Base-by-base conservation (phyloP, 2,113 vertebrate genomes). In the Drymodes brunneopygia region DNA sequence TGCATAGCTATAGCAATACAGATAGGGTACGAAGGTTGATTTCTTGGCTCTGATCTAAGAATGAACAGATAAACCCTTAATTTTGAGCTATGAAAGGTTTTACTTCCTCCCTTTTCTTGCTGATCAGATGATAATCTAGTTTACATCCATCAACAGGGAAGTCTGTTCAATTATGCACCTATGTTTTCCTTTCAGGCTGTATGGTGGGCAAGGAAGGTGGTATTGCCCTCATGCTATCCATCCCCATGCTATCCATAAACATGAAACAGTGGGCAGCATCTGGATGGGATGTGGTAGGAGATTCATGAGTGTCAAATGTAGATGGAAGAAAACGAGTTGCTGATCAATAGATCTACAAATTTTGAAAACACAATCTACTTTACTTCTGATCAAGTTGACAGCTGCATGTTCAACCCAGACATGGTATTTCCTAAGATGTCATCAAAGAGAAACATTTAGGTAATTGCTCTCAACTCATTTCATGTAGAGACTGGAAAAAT, bases 261-360 rank as follows among this genome's bases (percentile, higher is more conserved):
- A 84, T 57, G 73, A 58, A 94, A 81, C 7, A 81, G 57, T 28
- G 21, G 58, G 31, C 40, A 82, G 70, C 84, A 93, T 93, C 72
- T 95, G 86, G 77, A 82, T 36, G 44, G 64, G 58, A 95, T 50
- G 67, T 1, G 3, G 40, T 40, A 83, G 73, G 60, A 92, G 69
- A 56, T 74, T 53, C 25, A 44, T 15, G 8, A 53, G 78, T 61
- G 77, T 72, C 64, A 95, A 67, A 92, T 31, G 24, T 3, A 53
- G 75, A 83, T 44, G 56, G 83, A 91, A 95, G 79, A 88, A 97
- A 96, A 92, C 53, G 4, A 82, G 21, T 79, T 23, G 77, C 36
- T 92, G 42, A 84, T 92, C 45, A 78, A 62, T 8, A 89, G 29
- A 7, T 82, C 77, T 61, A 73, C 69, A 93, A 69, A 83, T 79